Base-by-base conservation (phyloP, 2,888 invertebrate species). In the Dromius quadrimaculatus region DNA sequence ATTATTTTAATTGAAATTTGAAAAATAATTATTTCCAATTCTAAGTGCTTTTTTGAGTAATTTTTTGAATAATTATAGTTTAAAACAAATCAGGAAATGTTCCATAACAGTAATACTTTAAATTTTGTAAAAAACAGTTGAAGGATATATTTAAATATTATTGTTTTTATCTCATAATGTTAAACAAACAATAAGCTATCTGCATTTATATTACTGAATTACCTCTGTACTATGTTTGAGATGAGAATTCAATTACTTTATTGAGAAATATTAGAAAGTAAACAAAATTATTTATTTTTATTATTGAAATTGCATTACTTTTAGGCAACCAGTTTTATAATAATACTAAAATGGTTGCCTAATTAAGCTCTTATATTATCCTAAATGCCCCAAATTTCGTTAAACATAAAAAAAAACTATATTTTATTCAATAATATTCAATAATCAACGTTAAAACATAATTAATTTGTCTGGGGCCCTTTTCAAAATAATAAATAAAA, bases 161-260 rank as follows among this genome's bases (percentile, higher is more conserved):
- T 3, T 41, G 15, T 41, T 8, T 28, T 28, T 28, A 28, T 11
- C 20, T 28, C 28, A 28, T 28, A 45, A 45, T 19, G n/a, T 20
- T 20, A 45, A 45, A 45, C 17, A 45, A 45, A 45, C 45, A 45
- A 45, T 6, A 45, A 11, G 45, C 45, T 8, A 45, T 19, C 3
- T n/a, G 45, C 19, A 45, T 45, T 45, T 45, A 45, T 20, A 45
- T 20, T 45, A 20, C n/a, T 11, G 8, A 45, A 20, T 45, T 45
- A 45, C 2, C 2, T 45, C 2, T 20, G 19, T 45, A 20, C 1
- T 11, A 20, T 17, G 11, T 1, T 41, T 41, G 2, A 15, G 13
- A 15, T 15, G 11, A 2, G 15, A 5, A 2, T 13, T 13, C n/a
- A 38, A 38, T 38, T 34, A 38, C 2, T 38, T 38, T 2, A 13